phyloP scores from a whole-genome alignment of 2,797 vertebrate genomes.

The Tenualosa thibaudeaui region DNA sequence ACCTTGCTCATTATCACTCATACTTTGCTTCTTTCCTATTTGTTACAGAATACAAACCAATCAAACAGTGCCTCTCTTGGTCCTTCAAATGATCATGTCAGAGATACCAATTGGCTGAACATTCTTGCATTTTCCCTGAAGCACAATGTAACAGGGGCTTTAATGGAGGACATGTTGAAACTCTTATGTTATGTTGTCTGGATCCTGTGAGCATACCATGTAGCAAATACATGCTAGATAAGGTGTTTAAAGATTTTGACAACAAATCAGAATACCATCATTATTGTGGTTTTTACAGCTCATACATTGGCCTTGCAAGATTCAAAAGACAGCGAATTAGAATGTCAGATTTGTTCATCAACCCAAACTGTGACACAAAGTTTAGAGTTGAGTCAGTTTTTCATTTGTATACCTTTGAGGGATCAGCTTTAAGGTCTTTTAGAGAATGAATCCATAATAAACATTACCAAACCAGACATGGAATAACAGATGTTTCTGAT shows the following conservation, averaged over 20 bases:
- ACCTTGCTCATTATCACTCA: no score
- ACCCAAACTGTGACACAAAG: conserved; percentile 31
- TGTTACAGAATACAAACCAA: no score
- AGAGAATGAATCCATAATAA: neutral
- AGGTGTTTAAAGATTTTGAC: conserved; percentile 20
- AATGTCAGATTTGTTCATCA: conserved; percentile 21
- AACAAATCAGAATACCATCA: conserved; percentile 33
- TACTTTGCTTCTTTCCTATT: no score
- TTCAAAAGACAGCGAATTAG: conserved; percentile 20
- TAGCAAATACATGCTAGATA: conserved; percentile 41
- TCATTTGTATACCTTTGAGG: conserved; percentile 33
- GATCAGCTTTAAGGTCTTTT: conserved; percentile 41
- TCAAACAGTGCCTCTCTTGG: no score
- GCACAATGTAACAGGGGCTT: conserved; percentile 35
- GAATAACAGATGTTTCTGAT: no score
- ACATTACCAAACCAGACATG: neutral
- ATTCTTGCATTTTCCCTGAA: conserved; percentile 32
- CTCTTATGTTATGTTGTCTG: conserved; percentile 22
- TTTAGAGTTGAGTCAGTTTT: conserved; percentile 15
- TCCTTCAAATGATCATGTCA: no score
- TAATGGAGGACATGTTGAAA: conserved; percentile 40
- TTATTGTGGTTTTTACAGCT: conserved; percentile 32
- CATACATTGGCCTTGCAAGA: conserved; percentile 30
- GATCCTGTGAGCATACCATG: neutral
- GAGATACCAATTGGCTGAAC: no score